Base-by-base conservation (phyloP, 2,113 vertebrate species). In the Carassius auratus region DNA sequence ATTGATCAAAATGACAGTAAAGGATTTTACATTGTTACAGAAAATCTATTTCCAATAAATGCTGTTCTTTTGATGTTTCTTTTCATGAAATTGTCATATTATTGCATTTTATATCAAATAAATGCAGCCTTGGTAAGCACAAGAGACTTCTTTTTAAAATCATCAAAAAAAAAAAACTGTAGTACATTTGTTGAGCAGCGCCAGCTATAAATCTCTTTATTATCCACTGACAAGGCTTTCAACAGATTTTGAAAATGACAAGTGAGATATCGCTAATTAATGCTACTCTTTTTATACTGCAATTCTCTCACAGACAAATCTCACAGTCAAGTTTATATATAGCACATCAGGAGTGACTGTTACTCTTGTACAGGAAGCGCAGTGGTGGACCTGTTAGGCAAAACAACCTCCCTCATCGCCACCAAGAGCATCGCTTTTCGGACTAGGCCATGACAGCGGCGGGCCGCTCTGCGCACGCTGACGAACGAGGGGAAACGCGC, bases 401-500 rank as follows among this genome's bases (percentile, higher is more conserved):
- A 93, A 93, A 93, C 93, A 94, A 93, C 91, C 91, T 91, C 76
- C 87, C 89, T 93, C 89, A 90, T 93, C 90, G 92, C 90, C 91
- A 88, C 83, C 77, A 26, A 82, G 81, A 80, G 66, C 42, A 33
- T 85, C 59, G 61, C 76, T 84, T 36, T 19, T 75, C 66, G 55
- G 83, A 85, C 71, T 33, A 80, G 84, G 85, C 81, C 84, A 71
- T 61, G 86, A 84, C 84, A 89, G 91, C 86, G 86, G 90, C 87
- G 91, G 68, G 88, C 92, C 90, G 87, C 90, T 88, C 74, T 19
- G 80, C 87, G 59, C 90, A 91, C 92, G 93, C 91, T 92, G 93
- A 93, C 90, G 90, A 90, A 88, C 91, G 91, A 92, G 89, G 92
- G 94, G 90, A 93, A 92, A 93, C 92, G 90, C 89, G 92, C 86